These are phyloP conservation scores for Corythoichthys intestinalis DNA, from an alignment of 2,113 vertebrate genomes.

Conservation along the genomic window DNA sequence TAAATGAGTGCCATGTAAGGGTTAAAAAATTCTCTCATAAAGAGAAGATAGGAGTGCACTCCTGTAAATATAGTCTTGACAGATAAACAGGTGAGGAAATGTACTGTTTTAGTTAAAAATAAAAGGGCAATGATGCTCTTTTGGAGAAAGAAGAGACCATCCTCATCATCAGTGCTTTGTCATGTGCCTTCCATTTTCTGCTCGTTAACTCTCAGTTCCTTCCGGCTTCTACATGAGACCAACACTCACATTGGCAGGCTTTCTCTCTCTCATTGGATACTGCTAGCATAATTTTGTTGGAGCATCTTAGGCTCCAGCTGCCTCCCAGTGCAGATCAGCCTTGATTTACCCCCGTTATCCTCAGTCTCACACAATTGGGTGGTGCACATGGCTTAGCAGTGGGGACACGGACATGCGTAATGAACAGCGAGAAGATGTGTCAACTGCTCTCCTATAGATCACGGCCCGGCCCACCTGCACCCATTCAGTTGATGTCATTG, in stretches of 20 bases:
- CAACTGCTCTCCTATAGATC: slow-evolving; percentile 48
- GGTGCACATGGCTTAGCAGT: slow-evolving; percentile 38
- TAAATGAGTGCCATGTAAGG: too few species aligned
- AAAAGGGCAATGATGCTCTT: slow-evolving; percentile 44
- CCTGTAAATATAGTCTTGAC: slow-evolving; percentile 40
- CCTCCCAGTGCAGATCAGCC: slow-evolving; percentile 9
- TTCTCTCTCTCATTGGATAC: background rate
- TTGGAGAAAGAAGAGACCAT: slow-evolving; percentile 24
- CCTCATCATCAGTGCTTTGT: slow-evolving; percentile 25
- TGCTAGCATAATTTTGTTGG: slow-evolving; percentile 15
- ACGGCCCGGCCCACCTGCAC: slow-evolving; percentile 58
- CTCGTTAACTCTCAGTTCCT: slow-evolving; percentile 25
- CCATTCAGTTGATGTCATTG: slow-evolving; percentile 55
- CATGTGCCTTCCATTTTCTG: slow-evolving; percentile 40
- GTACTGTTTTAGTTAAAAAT: slow-evolving; percentile 29
- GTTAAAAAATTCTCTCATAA: slow-evolving; percentile 33
- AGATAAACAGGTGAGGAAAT: slow-evolving; percentile 37
- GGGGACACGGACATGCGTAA: slow-evolving; percentile 57
- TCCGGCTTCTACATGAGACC: slow-evolving; percentile 12
- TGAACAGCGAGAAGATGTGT: slow-evolving; percentile 62
- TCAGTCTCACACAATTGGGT: slow-evolving; percentile 29
- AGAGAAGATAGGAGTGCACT: slow-evolving; percentile 69
- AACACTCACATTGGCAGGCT: slow-evolving; percentile 18
- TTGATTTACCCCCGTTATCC: slow-evolving; percentile 7
- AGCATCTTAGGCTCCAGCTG: slow-evolving; percentile 17